Conservation (phyloP, 2,888 invertebrate species). For the Leucoptera coffeella region DNA sequence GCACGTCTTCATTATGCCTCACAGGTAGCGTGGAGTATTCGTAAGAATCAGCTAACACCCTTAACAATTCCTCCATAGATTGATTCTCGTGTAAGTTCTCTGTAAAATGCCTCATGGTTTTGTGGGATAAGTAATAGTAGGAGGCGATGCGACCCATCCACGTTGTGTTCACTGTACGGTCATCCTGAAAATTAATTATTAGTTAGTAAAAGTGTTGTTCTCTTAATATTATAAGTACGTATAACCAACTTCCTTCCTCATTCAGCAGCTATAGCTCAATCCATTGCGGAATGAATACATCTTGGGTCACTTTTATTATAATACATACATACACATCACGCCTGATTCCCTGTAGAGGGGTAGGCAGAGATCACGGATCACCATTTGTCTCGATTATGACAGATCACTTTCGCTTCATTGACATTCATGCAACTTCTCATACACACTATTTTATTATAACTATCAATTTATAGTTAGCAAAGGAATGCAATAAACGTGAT, state of each 20-base stretch:
- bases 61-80: constrained; percentile 65
- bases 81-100: constrained; percentile 59
- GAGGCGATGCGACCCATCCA: constrained; percentile 92
- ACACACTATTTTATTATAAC: too few relatives aligned
- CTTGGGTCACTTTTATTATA: background rate
- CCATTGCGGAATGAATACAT: background rate
- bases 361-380: background rate
- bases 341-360: background rate
- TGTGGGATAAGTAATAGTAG: constrained; percentile 92
- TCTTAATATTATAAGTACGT: too few relatives aligned
- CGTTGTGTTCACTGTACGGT: constrained; percentile 54
- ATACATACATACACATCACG: background rate
- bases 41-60: constrained; percentile 74
- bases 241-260: too few relatives aligned
- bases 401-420: too few relatives aligned
- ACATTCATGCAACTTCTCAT: too few relatives aligned
- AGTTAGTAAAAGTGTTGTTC: constrained; percentile 1
- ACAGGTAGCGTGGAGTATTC: constrained; percentile 95
- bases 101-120: constrained; percentile 81
- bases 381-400: too few relatives aligned
- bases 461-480: too few relatives aligned
- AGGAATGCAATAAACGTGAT: too few relatives aligned
- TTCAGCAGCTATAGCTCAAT: constrained; percentile 1
- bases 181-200: constrained; percentile 36
- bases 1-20: constrained; percentile 92